phyloP scores from a whole-genome alignment of 1,140 invertebrate species.

The Apis dorsata region DNA sequence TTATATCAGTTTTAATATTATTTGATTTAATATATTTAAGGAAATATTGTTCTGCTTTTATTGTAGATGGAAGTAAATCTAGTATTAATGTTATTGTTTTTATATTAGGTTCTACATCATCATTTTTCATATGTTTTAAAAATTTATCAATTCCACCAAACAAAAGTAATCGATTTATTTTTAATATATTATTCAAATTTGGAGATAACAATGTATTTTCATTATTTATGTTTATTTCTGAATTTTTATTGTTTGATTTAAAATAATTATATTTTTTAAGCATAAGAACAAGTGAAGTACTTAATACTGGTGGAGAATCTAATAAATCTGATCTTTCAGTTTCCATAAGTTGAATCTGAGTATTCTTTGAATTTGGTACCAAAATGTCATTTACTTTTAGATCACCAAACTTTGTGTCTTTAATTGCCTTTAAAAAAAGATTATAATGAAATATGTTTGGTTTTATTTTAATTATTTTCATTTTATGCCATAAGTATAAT shows the following conservation, averaged over 20 bases:
- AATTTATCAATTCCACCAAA: conserved; percentile 90
- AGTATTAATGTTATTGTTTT: conserved; percentile 90
- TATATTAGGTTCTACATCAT: conserved; percentile 86
- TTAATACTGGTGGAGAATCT: conserved; percentile 66
- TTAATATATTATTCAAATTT: conserved; percentile 64
- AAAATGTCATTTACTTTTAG: conserved; percentile 81
- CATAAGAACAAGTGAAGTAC: conserved; percentile 25
- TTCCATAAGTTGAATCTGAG: conserved; percentile 50
- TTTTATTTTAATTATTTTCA: conserved; percentile 83
- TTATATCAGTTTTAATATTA: conserved; percentile 85
- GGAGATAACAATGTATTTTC: neutral
- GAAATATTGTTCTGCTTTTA: conserved; percentile 83
- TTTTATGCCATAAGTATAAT: conserved; percentile 91
- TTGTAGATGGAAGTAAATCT: conserved; percentile 84
- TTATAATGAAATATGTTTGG: conserved; percentile 90
- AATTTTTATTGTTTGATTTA: neutral
- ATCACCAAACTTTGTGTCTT: conserved; percentile 89
- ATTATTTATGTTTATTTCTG: neutral
- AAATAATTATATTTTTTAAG: too few species aligned
- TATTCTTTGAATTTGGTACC: conserved; percentile 7
- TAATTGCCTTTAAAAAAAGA: conserved; percentile 87
- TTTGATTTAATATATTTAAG: conserved; percentile 80
- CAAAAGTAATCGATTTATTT: conserved; percentile 86
- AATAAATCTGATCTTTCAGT: conserved; percentile 69
- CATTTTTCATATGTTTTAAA: conserved; percentile 85